Evolutionary conservation across 2,113 vertebrate genomes (phyloP), one percentile per base, ranked within the genome.

Genomic region (Monopterus albus): DNA sequence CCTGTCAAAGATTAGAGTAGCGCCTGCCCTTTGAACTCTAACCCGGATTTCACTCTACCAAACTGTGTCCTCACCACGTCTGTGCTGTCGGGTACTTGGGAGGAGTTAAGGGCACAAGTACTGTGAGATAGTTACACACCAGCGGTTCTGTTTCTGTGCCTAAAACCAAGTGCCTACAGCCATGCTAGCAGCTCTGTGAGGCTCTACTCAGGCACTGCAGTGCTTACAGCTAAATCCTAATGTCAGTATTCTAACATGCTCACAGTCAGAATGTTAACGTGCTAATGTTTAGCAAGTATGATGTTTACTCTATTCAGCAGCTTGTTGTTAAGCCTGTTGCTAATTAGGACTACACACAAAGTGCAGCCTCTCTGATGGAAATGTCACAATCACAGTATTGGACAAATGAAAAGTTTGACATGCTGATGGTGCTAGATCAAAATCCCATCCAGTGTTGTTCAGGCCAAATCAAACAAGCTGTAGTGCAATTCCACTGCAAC

Each of bases 1-100:
- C 65, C 78, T 82, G 64, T 55, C 79, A 74, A 80, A 89, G 85
- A 91, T 91, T 83, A 90, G 79, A 82, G 85, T 67, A 18, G 40
- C 6, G 85, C 75, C 60, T 58, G 75, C 79, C 67, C 83, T 92
- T 85, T 92, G 76, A 90, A 86, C 89, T 71, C 51, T 70, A 77
- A 74, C 82, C 80, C 57, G 67, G 5, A 59, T 81, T 70, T 42
- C 78, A 53, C 56, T 52, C 38, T 36, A 63, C 55, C 67, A 18
- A 51, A 67, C 76, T 61, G 61, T 51, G 39, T 46, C 56, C 57
- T 58, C 17, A 5, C 28, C 18, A 14, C 2, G 13, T 39, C 39
- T 31, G 17, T 29, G 47, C 29, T 47, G 61, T 46, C 23, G 23
- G 43, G 21, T 25, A 18, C 51, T 46, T 36, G 35, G 28, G n/a